Base-by-base conservation (phyloP, 2,113 vertebrate genomes). In the Apistogramma diplotaenia region DNA sequence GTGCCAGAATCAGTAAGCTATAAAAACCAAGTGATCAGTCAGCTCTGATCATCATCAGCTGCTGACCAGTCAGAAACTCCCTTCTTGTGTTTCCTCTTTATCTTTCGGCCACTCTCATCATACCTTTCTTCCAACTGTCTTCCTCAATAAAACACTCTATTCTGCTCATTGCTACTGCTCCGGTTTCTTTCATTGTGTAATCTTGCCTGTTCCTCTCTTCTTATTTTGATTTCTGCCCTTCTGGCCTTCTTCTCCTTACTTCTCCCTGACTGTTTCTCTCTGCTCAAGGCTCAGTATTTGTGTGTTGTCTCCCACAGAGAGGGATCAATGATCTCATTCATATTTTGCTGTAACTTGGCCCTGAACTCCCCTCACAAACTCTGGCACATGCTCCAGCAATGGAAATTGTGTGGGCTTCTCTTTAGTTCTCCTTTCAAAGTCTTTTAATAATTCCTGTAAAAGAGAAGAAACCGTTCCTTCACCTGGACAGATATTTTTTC, bases 281-380 rank as follows among this genome's bases (percentile, higher is more conserved):
- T 65, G 87, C 31, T 89, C 84, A 46, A 75, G 72, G 73, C 85
- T 93, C 78, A 85, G 91, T 89, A 89, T 93, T 93, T 54, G 81
- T 79, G 79, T 16, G 21, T 65, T 31, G 85, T 85, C 61, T 83
- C 80, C 75, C 74, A 53, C 35, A 76, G 74, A 61, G 78, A 58
- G 51, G 65, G 79, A 94, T 90, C 60, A 13, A 93, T 92, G 78
- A 62, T 74, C 74, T 76, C 84, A 87, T 91, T 92, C 82, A 91
- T 90, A 85, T 72, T 46, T 23, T 70, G 71, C 83, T 78, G 82
- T 81, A 77, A 84, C 80, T 81, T 29, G 51, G 77, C 61, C 80
- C 78, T 84, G 85, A 84, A 85, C 76, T 76, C 82, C 75, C 49
- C 76, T 83, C 72, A 81, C 83, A 77, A 67, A 89, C 83, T 67